Base-by-base conservation (phyloP, 37 sponge, comb jelly and placozoan genomes). In the Dysidea cf. avara region DNA sequence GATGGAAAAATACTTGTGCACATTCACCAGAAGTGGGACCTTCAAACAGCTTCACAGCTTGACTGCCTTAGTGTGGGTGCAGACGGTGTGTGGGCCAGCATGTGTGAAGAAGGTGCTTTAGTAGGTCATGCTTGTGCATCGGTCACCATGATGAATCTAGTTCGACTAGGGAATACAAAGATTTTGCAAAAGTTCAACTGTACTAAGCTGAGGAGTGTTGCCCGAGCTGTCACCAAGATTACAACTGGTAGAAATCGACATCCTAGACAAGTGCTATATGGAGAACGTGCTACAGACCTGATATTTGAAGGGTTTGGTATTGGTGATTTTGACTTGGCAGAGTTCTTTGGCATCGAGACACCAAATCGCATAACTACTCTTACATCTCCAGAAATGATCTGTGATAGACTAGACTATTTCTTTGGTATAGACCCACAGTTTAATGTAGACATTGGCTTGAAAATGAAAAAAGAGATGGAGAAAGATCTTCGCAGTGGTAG, bases 61-160 rank as follows among this genome's bases (percentile, higher is more conserved):
- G 89, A 78, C 38, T 87, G 88, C 70, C 76, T 93, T 18, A 65
- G 77, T 52, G 67, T 39, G 16, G 94, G 94, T 40, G 94, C 89
- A 12, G 80, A 88, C 57, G 94, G 94, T 21, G 83, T 93, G 13
- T 93, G 94, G 94, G 85, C 86, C 39, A 85, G 86, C 58, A 7
- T 93, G 52, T 93, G 94, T 37, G 86, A 77, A 7, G 94, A 93
- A 72, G 94, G 94, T 22, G 94, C 94, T 29, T 86, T 86, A 13
- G 3, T 93, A 43, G 94, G 94, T 0, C 94, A 92, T 40, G 88
- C 94, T 13, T 80, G 74, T 49, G 82, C 94, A 17, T 58, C n/a
- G n/a, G n/a, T n/a, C n/a, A n/a, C n/a, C n/a, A n/a, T n/a, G n/a
- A n/a, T n/a, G n/a, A n/a, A n/a, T 73, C 83, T 93, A 30, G 37